Evolutionary conservation across 2,113 vertebrate species (phyloP).

Genomic region (Notarius lentiginosus): DNA sequence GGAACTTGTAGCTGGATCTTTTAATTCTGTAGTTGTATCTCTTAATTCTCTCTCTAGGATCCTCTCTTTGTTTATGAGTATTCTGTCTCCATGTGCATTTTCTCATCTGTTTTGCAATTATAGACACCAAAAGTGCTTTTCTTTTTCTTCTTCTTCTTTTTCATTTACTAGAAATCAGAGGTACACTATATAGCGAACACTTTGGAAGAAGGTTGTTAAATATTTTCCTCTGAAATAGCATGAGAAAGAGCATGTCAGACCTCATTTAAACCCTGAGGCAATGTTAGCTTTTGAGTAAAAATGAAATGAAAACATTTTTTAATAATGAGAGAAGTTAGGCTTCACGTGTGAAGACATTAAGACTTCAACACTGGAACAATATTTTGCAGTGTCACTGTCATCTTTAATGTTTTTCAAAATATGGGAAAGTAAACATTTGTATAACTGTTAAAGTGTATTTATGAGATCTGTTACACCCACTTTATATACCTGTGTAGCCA

Average conservation of each 20-base stretch:
- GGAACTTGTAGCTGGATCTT: slow-evolving; percentile 20
- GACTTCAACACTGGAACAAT: not conserved
- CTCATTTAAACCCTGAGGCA: not conserved
- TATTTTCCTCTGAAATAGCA: not conserved
- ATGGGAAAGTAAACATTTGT: slow-evolving; percentile 13
- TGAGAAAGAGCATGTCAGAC: not conserved
- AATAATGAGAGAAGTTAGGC: not conserved
- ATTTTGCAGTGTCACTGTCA: not conserved
- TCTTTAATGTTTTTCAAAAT: slow-evolving; percentile 25
- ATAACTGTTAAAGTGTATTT: slow-evolving; percentile 6
- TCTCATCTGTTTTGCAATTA: too few species aligned
- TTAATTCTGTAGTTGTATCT: slow-evolving; percentile 9
- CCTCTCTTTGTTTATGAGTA: not conserved
- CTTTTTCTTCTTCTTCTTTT: too few species aligned
- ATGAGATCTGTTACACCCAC: not conserved
- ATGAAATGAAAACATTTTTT: not conserved
- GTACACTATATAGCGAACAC: not conserved
- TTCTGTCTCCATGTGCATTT: not conserved
- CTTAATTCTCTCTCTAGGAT: not conserved
- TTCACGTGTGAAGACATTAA: not conserved
- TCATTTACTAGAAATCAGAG: not conserved
- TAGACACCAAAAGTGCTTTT: too few species aligned
- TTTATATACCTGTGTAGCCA: not conserved
- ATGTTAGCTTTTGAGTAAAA: not conserved
- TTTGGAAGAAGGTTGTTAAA: not conserved